Conservation (phyloP, 2,797 vertebrate species). For the Enteromius anoplus region DNA sequence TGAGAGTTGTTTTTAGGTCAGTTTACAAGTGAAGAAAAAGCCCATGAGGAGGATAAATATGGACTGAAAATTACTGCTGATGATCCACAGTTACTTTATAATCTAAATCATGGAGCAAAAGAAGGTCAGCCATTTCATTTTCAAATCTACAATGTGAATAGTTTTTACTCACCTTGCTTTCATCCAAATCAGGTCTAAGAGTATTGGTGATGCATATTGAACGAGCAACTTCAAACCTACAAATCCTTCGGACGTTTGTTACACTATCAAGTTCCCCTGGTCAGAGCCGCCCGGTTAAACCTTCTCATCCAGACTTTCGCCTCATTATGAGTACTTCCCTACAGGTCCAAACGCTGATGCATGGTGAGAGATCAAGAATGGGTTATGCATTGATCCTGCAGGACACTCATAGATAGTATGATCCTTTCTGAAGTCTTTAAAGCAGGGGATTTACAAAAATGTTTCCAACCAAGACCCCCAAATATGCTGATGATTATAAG, state of each 20-base stretch:
- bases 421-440: background rate
- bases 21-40: conserved; percentile 47
- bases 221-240: conserved; percentile 60
- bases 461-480: too few relatives aligned
- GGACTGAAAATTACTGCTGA: conserved; percentile 72
- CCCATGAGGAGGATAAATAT: conserved; percentile 60
- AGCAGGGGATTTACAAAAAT: background rate
- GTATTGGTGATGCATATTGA: conserved; percentile 80
- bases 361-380: conserved; percentile 67
- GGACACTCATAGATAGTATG: background rate
- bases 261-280: conserved; percentile 50
- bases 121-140: conserved; percentile 66
- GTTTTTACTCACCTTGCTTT: conserved; percentile 5
- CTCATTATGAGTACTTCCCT: conserved; percentile 80
- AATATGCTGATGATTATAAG: background rate
- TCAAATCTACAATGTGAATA: background rate
- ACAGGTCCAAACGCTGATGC: conserved; percentile 68
- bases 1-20: conserved; percentile 19
- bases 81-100: conserved; percentile 75
- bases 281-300: conserved; percentile 27
- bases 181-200: conserved; percentile 69
- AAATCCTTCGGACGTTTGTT: conserved; percentile 70
- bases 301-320: conserved; percentile 70
- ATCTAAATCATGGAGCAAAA: conserved; percentile 72
- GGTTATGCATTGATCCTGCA: background rate